phyloP scores from a whole-genome alignment of 2,888 invertebrate genomes.

The Theretra japonica region DNA sequence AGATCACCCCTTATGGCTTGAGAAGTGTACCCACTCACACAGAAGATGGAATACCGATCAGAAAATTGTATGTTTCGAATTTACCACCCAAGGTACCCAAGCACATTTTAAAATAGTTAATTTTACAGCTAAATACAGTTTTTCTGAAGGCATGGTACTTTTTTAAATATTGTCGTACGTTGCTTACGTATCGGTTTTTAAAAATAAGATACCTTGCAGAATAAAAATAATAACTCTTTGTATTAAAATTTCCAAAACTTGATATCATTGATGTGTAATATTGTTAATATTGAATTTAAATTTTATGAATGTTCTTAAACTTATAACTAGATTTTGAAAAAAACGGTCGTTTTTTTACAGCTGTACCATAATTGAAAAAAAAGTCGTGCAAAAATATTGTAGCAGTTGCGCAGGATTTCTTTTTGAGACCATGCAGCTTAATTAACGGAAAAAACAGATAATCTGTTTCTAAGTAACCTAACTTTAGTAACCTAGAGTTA shows the following conservation, averaged over 20 bases:
- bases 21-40: slow-evolving; percentile 78
- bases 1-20: slow-evolving; percentile 56
- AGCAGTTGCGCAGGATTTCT: not conserved
- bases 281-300: not conserved
- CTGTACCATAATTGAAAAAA: not conserved
- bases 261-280: not conserved
- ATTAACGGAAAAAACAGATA: no score
- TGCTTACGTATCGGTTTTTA: not conserved
- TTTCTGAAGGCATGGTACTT: not conserved
- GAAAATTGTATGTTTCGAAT: slow-evolving; percentile 85
- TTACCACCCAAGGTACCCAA: slow-evolving; percentile 81
- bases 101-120: not conserved
- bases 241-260: not conserved
- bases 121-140: no score
- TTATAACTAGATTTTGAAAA: not conserved
- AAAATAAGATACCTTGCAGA: no score
- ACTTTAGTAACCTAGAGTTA: no score
- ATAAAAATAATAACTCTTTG: not conserved
- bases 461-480: no score
- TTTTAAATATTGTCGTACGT: not conserved
- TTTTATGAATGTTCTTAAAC: not conserved
- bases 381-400: not conserved
- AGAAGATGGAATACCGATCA: slow-evolving; percentile 84
- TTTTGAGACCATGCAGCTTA: no score
- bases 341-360: not conserved